Conservation (phyloP, 2,113 vertebrate species). For the Cygnus atratus region DNA sequence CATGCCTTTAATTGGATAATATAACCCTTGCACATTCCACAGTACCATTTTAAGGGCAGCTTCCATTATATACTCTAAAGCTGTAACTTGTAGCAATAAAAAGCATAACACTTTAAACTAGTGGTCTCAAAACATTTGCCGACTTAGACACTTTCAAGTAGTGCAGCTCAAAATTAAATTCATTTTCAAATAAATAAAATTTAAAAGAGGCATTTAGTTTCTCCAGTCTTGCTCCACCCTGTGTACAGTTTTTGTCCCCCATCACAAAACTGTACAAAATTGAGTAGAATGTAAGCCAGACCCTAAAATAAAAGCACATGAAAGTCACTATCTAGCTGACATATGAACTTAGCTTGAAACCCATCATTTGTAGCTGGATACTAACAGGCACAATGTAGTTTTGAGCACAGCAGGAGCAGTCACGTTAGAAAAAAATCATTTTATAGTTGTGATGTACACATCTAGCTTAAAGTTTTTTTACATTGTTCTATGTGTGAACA, state of each 20-base stretch:
- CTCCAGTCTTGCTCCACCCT: not conserved
- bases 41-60: not conserved
- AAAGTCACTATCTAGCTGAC: not conserved
- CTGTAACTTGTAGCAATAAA: not conserved
- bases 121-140: not conserved
- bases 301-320: slow-evolving; percentile 4
- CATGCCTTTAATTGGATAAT: not conserved
- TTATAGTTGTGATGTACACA: not conserved
- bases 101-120: not conserved
- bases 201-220: not conserved
- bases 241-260: not conserved
- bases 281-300: not conserved
- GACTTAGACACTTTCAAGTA: not conserved
- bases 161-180: not conserved
- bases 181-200: not conserved
- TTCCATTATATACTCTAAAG: not conserved
- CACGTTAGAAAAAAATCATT: not conserved
- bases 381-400: not conserved
- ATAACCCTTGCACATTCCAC: not conserved
- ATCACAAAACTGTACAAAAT: not conserved
- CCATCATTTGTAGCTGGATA: not conserved
- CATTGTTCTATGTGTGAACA: not conserved
- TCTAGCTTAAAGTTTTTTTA: not conserved
- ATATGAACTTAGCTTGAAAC: not conserved
- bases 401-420: not conserved